These are phyloP conservation scores for Drosophila borealis DNA, from an alignment of 2,888 invertebrate genomes.

Conservation along the genomic window DNA sequence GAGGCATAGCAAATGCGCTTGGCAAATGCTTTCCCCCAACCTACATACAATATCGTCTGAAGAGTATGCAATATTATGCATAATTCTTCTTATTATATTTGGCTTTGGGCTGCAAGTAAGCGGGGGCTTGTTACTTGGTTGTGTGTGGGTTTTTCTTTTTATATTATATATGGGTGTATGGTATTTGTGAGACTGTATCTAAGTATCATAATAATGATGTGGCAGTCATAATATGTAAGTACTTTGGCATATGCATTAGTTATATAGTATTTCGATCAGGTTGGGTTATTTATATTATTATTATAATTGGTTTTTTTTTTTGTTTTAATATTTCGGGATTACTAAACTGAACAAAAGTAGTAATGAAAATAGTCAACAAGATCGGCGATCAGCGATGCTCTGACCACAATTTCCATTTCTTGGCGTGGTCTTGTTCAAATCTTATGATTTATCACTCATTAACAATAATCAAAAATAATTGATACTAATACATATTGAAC, in stretches of 20 bases:
- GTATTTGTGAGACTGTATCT: slow-evolving; percentile 34
- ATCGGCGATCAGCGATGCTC: slow-evolving; percentile 51
- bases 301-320: not conserved
- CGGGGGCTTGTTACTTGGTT: slow-evolving; percentile 32
- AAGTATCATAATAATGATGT: slow-evolving; percentile 47
- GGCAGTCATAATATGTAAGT: slow-evolving; percentile 49
- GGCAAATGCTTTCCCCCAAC: slow-evolving; percentile 45
- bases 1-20: slow-evolving; percentile 26
- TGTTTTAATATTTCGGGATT: slow-evolving; percentile 43
- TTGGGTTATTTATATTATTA: slow-evolving; percentile 23
- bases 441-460: slow-evolving; percentile 54
- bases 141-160: slow-evolving; percentile 7
- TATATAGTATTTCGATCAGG: slow-evolving; percentile 48
- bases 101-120: slow-evolving; percentile 77
- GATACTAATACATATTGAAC: slow-evolving; percentile 44
- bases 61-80: slow-evolving; percentile 23
- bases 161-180: slow-evolving; percentile 11
- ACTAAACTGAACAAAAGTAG: slow-evolving; percentile 79
- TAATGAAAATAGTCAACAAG: slow-evolving; percentile 75
- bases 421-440: slow-evolving; percentile 40
- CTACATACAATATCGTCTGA: slow-evolving; percentile 24
- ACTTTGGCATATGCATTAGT: slow-evolving; percentile 43
- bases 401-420: slow-evolving; percentile 52
- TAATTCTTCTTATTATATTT: slow-evolving; percentile 35
- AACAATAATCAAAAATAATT: slow-evolving; percentile 63